phyloP scores from a whole-genome alignment of 2,113 vertebrate species.

The Dascyllus trimaculatus region DNA sequence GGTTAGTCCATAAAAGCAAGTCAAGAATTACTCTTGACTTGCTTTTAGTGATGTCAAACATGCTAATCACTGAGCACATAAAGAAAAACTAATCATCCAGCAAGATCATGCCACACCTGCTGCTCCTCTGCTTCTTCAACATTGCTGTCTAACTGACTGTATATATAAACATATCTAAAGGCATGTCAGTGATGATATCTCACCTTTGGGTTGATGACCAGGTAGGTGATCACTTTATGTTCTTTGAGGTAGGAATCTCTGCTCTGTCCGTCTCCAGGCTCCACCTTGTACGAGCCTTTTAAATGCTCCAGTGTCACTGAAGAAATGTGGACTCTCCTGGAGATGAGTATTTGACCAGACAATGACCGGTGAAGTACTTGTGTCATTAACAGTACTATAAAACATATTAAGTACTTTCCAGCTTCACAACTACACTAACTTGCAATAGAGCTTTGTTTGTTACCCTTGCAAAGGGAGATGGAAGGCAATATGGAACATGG shows the following conservation, averaged over 20 bases:
- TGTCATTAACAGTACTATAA: constrained; percentile 18
- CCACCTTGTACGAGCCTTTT: constrained; percentile 96
- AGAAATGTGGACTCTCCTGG: constrained; percentile 97
- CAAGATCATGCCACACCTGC: not conserved
- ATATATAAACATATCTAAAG: not conserved
- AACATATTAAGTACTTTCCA: constrained; percentile 4
- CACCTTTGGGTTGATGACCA: constrained; percentile 99
- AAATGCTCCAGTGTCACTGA: constrained; percentile 95
- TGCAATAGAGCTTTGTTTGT: constrained; percentile 15
- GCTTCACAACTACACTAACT: not conserved
- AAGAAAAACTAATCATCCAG: not conserved
- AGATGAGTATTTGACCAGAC: constrained; percentile 54
- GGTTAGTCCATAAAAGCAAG: no score
- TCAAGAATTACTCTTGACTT: no score
- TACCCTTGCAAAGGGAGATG: constrained; percentile 9
- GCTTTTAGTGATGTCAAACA: no score
- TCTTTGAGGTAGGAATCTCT: constrained; percentile 96
- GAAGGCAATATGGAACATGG: no score
- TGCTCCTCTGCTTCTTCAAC: not conserved
- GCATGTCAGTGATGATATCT: constrained; percentile 39
- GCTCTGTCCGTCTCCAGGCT: constrained; percentile 92
- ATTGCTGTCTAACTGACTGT: not conserved
- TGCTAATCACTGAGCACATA: no score
- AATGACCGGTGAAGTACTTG: constrained; percentile 23
- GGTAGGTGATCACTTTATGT: constrained; percentile 92